Evolutionary conservation across 2,888 invertebrate genomes (phyloP), one percentile per base, ranked within the genome.

Genomic region (Acleris emargana): DNA sequence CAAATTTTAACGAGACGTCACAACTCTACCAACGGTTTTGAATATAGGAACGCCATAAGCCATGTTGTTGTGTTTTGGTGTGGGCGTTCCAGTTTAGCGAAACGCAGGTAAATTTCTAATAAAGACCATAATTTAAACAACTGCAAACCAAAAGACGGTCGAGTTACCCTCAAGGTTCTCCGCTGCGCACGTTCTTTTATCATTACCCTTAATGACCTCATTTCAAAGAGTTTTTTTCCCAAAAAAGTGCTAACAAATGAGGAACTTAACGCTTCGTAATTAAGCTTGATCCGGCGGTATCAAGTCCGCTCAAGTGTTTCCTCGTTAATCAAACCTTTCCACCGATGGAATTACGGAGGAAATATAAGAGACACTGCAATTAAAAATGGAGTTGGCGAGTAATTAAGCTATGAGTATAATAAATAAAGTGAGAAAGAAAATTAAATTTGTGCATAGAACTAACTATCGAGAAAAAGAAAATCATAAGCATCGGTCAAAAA

Each of bases 321-420:
- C 64, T 75, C 75, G 74, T 75, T 74, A 76, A 72, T 71, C 75
- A 73, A 73, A 77, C 69, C 62, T 51, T 47, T 57, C 25, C 59
- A 60, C 62, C 68, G 68, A 67, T 54, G 69, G 25, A 53, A 32
- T 47, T 52, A 54, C 49, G 54, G 42, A 28, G 50, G 18, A 62
- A 51, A 57, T 57, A 51, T 51, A 62, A 25, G 42, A 43, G 51
- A 43, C 45, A 58, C 57, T 58, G 54, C 61, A 61, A 61, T 47
- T 49, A 22, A 47, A 61, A 47, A 61, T 38, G 18, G 13, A 53
- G 5, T 53, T 20, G 5, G 25, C 18, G 18, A 20, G 9, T 45
- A 53, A 53, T 45, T 16, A 20, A 45, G 20, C 53, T 22, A 6
- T 45, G 45, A n/a, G 43, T 25, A 5, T 6, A 7, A 45, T 45